A percentile compares a stretch with the other conserved stretches of the same genome.
Evolutionary conservation across 2,797 vertebrate genomes (phyloP).

Genomic region (Amblyopsis hoosieri): DNA sequence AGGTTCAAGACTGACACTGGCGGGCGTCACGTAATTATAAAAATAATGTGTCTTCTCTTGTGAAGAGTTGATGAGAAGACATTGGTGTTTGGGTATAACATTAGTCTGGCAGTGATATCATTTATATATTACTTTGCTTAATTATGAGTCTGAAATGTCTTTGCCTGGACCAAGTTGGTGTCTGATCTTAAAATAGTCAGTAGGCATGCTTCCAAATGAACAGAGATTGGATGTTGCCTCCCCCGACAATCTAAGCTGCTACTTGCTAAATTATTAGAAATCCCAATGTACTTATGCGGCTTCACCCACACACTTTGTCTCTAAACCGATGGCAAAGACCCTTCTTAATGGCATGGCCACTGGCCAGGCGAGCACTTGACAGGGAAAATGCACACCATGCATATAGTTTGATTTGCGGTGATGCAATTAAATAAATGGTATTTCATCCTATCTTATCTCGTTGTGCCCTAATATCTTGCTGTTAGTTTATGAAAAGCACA

Average conservation of each 20-base stretch:
- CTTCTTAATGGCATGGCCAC: background rate
- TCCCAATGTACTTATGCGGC: background rate
- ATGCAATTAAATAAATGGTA: no score
- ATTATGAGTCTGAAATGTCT: constrained; percentile 24
- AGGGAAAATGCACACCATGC: no score
- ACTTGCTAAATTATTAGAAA: constrained; percentile 6
- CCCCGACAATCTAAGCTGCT: constrained; percentile 9
- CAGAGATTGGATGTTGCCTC: constrained; percentile 6
- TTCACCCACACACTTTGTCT: background rate
- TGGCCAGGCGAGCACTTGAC: background rate
- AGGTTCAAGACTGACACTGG: constrained; percentile 33
- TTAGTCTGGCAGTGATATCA: constrained; percentile 28
- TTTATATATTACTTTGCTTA: constrained; percentile 20
- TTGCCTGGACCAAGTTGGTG: constrained; percentile 4
- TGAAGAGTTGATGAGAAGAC: constrained; percentile 29
- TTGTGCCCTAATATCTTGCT: no score
- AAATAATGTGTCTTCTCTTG: constrained; percentile 39
- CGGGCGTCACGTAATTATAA: constrained; percentile 29
- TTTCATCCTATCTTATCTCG: no score
- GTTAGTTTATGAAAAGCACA: no score
- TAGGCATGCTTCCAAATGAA: constrained; percentile 7
- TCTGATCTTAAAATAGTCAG: background rate
- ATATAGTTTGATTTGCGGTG: no score
- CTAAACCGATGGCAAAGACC: background rate
- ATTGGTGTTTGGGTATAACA: constrained; percentile 33